Percentiles rank a stretch among this genome's conserved stretches.
Evolutionary conservation across 1,140 invertebrate genomes (phyloP).

Genomic region (Cydia amplana): DNA sequence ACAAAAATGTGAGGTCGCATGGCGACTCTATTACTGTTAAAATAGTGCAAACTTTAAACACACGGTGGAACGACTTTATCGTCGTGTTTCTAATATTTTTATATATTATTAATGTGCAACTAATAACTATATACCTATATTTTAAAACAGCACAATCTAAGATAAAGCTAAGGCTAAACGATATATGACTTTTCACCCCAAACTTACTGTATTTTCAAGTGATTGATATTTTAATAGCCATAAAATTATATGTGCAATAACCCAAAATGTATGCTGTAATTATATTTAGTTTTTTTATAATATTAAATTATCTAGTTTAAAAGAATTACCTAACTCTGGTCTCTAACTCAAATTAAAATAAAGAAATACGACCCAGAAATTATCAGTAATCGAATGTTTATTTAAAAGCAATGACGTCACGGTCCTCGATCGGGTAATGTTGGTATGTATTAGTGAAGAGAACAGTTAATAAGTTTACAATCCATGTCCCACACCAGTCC

Average conservation of each 20-base stretch:
- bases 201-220: too few relatives aligned
- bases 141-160: too few relatives aligned
- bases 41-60: background rate
- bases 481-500: slow-evolving; percentile 64
- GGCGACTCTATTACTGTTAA: background rate
- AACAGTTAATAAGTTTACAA: slow-evolving; percentile 34
- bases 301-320: too few relatives aligned
- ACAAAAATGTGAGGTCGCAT: background rate
- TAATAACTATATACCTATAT: too few relatives aligned
- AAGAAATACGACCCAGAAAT: background rate
- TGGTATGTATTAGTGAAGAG: slow-evolving; percentile 10
- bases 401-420: slow-evolving; percentile 32
- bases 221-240: too few relatives aligned
- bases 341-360: background rate
- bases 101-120: background rate
- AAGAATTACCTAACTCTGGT: too few relatives aligned
- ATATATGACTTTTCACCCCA: too few relatives aligned
- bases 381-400: background rate
- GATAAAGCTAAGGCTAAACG: too few relatives aligned
- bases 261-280: too few relatives aligned
- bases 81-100: background rate
- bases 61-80: background rate
- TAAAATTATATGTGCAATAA: too few relatives aligned
- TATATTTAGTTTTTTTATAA: too few relatives aligned
- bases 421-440: slow-evolving; percentile 1